Evolutionary conservation across 2,888 invertebrate genomes (phyloP).

Genomic region (Oligia fasciuncula): DNA sequence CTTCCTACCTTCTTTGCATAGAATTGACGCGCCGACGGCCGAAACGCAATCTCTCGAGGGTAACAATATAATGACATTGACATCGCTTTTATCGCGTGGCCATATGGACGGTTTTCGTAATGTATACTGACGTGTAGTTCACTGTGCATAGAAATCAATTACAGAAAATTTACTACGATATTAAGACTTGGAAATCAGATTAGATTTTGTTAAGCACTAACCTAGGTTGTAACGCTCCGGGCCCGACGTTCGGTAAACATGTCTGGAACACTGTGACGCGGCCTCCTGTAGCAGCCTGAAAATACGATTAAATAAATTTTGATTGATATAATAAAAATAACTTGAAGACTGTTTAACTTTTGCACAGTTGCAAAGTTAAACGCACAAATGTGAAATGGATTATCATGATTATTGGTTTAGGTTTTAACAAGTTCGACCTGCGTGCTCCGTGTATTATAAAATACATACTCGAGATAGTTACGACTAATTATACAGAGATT

Average conservation of each 20-base stretch:
- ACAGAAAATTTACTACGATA: not conserved
- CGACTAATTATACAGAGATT: not conserved
- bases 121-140: not conserved
- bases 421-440: not conserved
- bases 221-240: constrained; percentile 95
- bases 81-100: not conserved
- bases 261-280: constrained; percentile 98
- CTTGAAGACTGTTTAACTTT: not conserved
- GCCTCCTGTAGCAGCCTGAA: constrained; percentile 96
- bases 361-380: not conserved
- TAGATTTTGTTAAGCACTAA: constrained; percentile 58
- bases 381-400: not conserved
- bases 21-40: no score
- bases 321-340: not conserved
- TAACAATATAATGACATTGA: not conserved
- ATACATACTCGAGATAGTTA: not conserved
- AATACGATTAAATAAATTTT: constrained; percentile 21
- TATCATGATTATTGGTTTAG: not conserved
- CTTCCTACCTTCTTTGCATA: no score
- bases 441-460: not conserved
- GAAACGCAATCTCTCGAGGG: no score
- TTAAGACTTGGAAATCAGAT: not conserved
- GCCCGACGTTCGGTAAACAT: constrained; percentile 95
- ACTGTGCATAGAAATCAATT: not conserved
- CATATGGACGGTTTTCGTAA: not conserved